A percentile compares a stretch with the other conserved stretches of the same genome.
These are phyloP conservation scores for Semnornis frantzii DNA, from an alignment of 2,113 vertebrate genomes.

Conservation along the genomic window DNA sequence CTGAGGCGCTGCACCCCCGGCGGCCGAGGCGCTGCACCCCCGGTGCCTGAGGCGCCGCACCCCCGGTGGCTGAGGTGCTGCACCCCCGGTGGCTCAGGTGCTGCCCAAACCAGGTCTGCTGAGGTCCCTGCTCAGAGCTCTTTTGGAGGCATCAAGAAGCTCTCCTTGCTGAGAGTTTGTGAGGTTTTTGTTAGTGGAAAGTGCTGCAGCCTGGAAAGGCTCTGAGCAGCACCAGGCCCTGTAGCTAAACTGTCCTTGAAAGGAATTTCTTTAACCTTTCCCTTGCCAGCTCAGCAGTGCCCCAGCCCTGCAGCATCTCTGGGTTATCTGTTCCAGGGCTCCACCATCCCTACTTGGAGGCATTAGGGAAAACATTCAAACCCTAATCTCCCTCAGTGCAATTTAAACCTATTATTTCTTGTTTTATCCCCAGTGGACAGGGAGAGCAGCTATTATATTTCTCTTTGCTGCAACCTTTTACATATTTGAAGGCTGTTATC, in stretches of 20 bases:
- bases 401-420: constrained; percentile 65
- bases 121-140: background rate
- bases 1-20: too few relatives aligned
- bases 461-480: constrained; percentile 55
- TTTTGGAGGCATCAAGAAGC: background rate
- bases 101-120: background rate
- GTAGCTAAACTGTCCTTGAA: background rate
- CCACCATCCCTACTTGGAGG: background rate
- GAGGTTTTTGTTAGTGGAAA: background rate
- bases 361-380: constrained; percentile 22
- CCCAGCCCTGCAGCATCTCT: background rate
- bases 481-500: constrained; percentile 56
- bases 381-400: constrained; percentile 46
- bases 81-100: background rate
- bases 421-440: constrained; percentile 48
- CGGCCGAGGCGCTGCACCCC: too few relatives aligned
- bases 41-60: too few relatives aligned
- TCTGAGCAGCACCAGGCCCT: background rate
- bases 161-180: background rate
- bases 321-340: constrained; percentile 30
- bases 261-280: constrained; percentile 16
- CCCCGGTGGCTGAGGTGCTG: too few relatives aligned
- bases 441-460: constrained; percentile 46
- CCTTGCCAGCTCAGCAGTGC: background rate
- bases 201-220: background rate